Percentiles rank a stretch among this genome's conserved stretches.
These are phyloP conservation scores for Elephas maximus DNA, from an alignment of 2,113 vertebrate genomes.

Conservation along the genomic window DNA sequence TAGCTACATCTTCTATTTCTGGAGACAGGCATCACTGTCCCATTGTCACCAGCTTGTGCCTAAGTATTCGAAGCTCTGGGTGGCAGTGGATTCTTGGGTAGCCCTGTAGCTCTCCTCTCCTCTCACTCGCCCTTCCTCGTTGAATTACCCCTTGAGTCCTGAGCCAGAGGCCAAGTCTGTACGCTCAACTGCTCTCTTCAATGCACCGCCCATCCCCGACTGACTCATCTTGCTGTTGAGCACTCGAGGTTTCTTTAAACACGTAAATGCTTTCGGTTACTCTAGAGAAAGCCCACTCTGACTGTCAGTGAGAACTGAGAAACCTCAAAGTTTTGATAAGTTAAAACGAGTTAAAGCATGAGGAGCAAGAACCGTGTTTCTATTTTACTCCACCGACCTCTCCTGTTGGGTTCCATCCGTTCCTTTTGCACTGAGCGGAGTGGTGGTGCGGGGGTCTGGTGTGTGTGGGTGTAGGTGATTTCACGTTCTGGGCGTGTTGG, in stretches of 20 bases:
- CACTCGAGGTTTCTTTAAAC: slow-evolving; percentile 73
- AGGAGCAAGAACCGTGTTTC: slow-evolving; percentile 35
- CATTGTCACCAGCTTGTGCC: accelerated
- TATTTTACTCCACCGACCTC: slow-evolving; percentile 29
- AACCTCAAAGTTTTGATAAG: slow-evolving; percentile 62
- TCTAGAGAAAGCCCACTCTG: slow-evolving; percentile 78
- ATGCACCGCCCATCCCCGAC: background rate
- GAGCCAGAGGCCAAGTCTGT: background rate
- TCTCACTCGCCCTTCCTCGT: background rate
- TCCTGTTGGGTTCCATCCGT: background rate
- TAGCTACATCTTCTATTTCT: background rate
- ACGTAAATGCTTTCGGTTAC: slow-evolving; percentile 48
- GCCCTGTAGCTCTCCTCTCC: background rate
- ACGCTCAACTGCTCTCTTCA: background rate
- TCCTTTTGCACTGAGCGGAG: background rate
- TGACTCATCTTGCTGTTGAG: slow-evolving; percentile 63
- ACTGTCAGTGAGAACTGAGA: slow-evolving; percentile 71
- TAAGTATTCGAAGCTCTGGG: background rate
- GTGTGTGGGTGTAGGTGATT: background rate
- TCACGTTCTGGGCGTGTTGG: background rate
- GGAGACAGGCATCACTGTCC: background rate
- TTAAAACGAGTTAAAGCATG: background rate
- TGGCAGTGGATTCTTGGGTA: too few relatives aligned
- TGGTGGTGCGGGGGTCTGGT: background rate
- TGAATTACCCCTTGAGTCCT: background rate